Evolutionary conservation across 1,140 invertebrate genomes (phyloP).

Genomic region (Calycopis cecrops): DNA sequence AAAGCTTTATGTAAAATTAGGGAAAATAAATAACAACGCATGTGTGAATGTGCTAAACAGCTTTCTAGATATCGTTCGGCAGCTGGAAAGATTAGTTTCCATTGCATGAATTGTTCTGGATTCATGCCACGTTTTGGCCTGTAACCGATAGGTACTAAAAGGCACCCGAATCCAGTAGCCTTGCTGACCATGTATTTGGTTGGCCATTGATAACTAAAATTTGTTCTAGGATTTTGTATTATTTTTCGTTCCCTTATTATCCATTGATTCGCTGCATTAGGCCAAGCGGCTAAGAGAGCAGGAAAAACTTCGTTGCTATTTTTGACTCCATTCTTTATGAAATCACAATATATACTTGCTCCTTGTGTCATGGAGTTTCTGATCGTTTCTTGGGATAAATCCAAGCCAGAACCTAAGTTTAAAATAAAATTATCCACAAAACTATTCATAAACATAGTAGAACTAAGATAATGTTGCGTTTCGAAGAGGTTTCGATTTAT

Average conservation of each 20-base stretch:
- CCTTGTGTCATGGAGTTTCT: constrained; percentile 73
- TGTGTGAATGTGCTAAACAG: constrained; percentile 80
- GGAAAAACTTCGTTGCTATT: constrained; percentile 78
- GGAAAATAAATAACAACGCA: constrained; percentile 80
- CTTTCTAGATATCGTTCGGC: constrained; percentile 84
- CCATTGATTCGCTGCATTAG: constrained; percentile 79
- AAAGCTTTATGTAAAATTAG: constrained; percentile 81
- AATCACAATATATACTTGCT: constrained; percentile 77
- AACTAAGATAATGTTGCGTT: constrained; percentile 76
- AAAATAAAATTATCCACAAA: constrained; percentile 78
- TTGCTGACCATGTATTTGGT: constrained; percentile 78
- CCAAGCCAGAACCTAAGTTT: constrained; percentile 71
- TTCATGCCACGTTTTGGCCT: constrained; percentile 76
- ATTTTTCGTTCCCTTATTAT: constrained; percentile 73
- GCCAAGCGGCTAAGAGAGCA: constrained; percentile 80
- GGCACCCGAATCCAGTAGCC: constrained; percentile 80
- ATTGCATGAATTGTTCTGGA: constrained; percentile 79
- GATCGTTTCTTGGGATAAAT: constrained; percentile 68
- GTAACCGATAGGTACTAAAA: constrained; percentile 81
- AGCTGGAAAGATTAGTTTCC: constrained; percentile 83
- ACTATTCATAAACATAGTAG: constrained; percentile 77
- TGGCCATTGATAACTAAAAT: constrained; percentile 80
- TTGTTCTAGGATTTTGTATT: constrained; percentile 73
- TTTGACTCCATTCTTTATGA: constrained; percentile 53
- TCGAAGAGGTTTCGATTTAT: constrained; percentile 67